Conservation (phyloP, 2,888 invertebrate genomes). For the Clunio marinus region DNA sequence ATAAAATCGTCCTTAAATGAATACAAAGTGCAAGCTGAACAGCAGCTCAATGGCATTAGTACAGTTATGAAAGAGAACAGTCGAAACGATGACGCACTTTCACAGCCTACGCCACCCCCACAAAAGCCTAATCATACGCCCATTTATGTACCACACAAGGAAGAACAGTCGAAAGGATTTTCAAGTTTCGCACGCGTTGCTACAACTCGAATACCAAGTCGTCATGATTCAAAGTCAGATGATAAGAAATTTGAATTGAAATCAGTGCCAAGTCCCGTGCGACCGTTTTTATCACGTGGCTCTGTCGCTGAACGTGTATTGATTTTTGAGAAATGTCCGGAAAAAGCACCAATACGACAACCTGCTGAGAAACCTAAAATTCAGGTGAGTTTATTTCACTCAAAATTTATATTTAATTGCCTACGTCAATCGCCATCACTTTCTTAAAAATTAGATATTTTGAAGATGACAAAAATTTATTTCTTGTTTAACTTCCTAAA, state of each 20-base stretch:
- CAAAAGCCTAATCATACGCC: conserved; percentile 37
- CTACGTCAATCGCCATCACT: not conserved
- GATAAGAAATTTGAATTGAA: conserved; percentile 42
- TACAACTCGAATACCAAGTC: conserved; percentile 14
- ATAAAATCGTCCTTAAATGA: conserved; percentile 42
- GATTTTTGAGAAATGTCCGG: conserved; percentile 86
- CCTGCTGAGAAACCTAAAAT: conserved; percentile 47
- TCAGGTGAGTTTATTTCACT: conserved; percentile 54
- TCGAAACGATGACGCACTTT: conserved; percentile 57
- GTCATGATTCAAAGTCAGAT: conserved; percentile 44
- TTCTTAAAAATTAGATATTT: not conserved
- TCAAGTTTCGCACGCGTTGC: conserved; percentile 24
- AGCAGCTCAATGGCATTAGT: conserved; percentile 36
- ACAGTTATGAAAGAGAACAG: conserved; percentile 23
- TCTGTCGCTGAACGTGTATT: conserved; percentile 87
- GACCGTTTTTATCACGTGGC: conserved; percentile 81
- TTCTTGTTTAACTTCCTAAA: too few species aligned
- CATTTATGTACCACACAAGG: conserved; percentile 34
- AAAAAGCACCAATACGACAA: conserved; percentile 52
- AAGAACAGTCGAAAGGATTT: conserved; percentile 23
- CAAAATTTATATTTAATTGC: not conserved
- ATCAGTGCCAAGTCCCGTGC: conserved; percentile 59
- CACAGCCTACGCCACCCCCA: conserved; percentile 51
- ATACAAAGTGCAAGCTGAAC: conserved; percentile 25
- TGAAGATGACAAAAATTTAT: not conserved